Percentiles rank a stretch among this genome's conserved stretches.
phyloP scores from a whole-genome alignment of 2,113 vertebrate genomes.

The Phocoena phocoena region DNA sequence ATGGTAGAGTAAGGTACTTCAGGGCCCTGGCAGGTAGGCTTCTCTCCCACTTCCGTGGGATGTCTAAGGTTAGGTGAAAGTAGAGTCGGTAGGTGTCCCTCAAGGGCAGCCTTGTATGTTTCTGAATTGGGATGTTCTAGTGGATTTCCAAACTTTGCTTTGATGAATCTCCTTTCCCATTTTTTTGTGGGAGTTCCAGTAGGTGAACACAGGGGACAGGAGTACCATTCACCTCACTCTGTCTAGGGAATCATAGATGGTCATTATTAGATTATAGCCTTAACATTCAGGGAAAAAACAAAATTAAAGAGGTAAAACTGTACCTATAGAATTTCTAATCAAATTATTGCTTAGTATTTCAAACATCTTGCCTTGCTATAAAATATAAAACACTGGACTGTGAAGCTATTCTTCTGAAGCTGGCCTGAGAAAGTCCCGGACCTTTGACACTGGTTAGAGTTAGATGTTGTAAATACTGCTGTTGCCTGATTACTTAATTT shows the following conservation, averaged over 20 bases:
- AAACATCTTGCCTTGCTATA: background rate
- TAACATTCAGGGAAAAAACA: background rate
- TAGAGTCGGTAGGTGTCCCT: background rate
- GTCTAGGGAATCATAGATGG: background rate
- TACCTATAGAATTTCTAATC: background rate
- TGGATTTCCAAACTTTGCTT: background rate
- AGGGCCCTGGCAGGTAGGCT: background rate
- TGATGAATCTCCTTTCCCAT: background rate
- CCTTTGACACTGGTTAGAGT: background rate
- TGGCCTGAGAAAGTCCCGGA: background rate
- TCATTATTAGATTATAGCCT: background rate
- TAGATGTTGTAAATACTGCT: background rate
- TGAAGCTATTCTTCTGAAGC: background rate
- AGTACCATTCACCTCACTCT: background rate
- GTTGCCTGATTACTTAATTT: background rate
- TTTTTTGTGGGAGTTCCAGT: background rate
- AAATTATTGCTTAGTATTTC: background rate
- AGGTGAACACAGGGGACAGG: background rate
- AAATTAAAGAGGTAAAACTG: conserved; percentile 9
- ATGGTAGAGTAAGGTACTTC: background rate
- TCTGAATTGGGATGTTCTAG: background rate
- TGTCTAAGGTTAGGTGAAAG: background rate
- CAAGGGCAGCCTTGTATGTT: background rate
- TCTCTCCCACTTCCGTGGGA: background rate
- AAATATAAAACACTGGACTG: background rate